Percentiles rank a stretch among this genome's conserved stretches.
Conservation (phyloP, 2,113 vertebrate species). For the Entelurus aequoreus region DNA sequence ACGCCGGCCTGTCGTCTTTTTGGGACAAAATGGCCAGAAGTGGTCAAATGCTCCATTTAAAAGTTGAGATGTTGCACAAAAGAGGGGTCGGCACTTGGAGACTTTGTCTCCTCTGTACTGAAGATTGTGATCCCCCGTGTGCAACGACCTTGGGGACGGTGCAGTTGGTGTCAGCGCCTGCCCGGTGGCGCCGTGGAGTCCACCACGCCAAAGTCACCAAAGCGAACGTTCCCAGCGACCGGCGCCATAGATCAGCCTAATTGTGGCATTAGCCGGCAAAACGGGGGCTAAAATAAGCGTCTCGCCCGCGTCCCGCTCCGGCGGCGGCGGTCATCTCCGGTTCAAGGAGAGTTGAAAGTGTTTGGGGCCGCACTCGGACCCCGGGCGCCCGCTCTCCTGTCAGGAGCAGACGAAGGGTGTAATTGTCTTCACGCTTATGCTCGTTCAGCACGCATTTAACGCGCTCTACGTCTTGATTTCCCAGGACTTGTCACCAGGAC, state of each 20-base stretch:
- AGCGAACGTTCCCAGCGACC: constrained; percentile 69
- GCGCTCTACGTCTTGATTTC: constrained; percentile 80
- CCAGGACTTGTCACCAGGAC: constrained; percentile 71
- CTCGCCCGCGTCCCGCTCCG: constrained; percentile 26
- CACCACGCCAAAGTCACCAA: too few relatives aligned
- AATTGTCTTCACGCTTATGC: constrained; percentile 91
- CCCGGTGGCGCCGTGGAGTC: too few relatives aligned
- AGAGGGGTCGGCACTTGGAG: too few relatives aligned
- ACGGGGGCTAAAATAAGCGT: too few relatives aligned
- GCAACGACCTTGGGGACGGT: too few relatives aligned
- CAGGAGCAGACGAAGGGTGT: constrained; percentile 91
- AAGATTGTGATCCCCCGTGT: too few relatives aligned
- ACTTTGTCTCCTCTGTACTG: too few relatives aligned
- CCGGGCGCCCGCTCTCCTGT: constrained; percentile 25
- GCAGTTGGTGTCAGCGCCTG: too few relatives aligned
- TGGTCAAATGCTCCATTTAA: too few relatives aligned
- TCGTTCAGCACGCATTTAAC: constrained; percentile 90
- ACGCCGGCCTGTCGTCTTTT: too few relatives aligned
- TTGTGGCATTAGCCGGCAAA: constrained; percentile 92
- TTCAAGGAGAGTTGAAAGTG: constrained; percentile 99
- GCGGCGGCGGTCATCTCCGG: constrained; percentile 75
- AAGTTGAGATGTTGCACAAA: too few relatives aligned
- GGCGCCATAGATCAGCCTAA: constrained; percentile 89
- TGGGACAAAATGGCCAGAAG: too few relatives aligned
- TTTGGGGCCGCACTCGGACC: constrained; percentile 70